phyloP scores from a whole-genome alignment of 2,113 vertebrate genomes.

The Colossoma macropomum region DNA sequence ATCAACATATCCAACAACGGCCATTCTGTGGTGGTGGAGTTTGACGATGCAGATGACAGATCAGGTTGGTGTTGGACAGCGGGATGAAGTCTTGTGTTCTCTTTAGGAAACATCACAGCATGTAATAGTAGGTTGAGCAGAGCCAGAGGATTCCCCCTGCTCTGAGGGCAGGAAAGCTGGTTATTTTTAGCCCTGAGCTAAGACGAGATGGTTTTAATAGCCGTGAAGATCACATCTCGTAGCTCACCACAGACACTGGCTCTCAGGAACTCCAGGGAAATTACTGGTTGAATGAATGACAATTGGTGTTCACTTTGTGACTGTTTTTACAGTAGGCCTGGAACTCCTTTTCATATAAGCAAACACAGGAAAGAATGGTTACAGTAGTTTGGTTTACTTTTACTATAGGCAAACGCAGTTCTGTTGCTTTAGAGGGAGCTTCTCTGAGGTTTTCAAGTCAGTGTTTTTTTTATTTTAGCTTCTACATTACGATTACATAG shows the following conservation, averaged over 20 bases:
- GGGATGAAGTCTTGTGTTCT: neutral
- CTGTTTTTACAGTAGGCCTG: neutral
- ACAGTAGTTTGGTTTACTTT: neutral
- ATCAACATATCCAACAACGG: constrained; percentile 91
- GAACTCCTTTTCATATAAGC: neutral
- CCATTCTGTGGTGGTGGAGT: constrained; percentile 92
- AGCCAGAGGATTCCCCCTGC: neutral
- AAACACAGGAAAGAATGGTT: neutral
- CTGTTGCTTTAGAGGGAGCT: neutral
- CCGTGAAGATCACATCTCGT: neutral
- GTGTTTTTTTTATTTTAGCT: neutral
- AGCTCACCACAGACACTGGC: neutral
- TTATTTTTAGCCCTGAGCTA: neutral
- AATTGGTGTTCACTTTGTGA: neutral
- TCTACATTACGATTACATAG: no score
- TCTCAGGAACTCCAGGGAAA: neutral
- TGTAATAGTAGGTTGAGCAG: neutral
- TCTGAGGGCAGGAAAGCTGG: neutral
- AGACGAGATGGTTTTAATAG: neutral
- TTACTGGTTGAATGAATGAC: neutral
- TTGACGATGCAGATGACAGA: constrained; percentile 87
- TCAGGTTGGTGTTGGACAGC: constrained; percentile 77
- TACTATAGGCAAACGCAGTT: neutral
- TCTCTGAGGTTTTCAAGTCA: neutral
- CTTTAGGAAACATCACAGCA: neutral